Conservation (phyloP, 2,797 vertebrate species). For the Tolypeutes matacus region DNA sequence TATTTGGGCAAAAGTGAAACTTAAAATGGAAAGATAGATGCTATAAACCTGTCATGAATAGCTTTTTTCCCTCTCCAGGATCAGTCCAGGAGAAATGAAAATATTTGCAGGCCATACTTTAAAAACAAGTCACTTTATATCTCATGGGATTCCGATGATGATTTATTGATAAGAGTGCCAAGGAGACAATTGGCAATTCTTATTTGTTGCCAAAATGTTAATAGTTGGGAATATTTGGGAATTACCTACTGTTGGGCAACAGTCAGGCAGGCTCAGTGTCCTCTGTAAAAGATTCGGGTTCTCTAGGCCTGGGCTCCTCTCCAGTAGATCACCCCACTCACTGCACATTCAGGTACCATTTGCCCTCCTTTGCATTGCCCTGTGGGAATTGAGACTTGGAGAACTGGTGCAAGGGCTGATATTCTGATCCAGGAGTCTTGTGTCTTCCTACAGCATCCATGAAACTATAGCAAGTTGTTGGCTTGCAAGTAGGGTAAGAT, state of each 20-base stretch:
- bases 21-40: constrained; percentile 34
- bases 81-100: constrained; percentile 41
- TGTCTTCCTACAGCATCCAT: background rate
- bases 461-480: background rate
- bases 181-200: background rate
- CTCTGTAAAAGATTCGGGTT: too few species aligned
- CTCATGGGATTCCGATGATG: constrained; percentile 6
- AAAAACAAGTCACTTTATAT: constrained; percentile 2
- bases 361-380: background rate
- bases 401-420: background rate
- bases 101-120: background rate
- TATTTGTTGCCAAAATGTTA: background rate
- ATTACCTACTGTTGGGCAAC: background rate
- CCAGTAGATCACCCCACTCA: too few species aligned
- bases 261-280: too few species aligned
- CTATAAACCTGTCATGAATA: background rate
- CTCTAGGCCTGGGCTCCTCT: too few species aligned
- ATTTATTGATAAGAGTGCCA: constrained; percentile 1
- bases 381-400: background rate
- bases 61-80: background rate
- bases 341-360: background rate
- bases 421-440: background rate
- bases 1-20: background rate
- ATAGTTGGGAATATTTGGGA: background rate
- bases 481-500: background rate